Base-by-base conservation (phyloP, 2,888 invertebrate species). In the Clunio marinus region DNA sequence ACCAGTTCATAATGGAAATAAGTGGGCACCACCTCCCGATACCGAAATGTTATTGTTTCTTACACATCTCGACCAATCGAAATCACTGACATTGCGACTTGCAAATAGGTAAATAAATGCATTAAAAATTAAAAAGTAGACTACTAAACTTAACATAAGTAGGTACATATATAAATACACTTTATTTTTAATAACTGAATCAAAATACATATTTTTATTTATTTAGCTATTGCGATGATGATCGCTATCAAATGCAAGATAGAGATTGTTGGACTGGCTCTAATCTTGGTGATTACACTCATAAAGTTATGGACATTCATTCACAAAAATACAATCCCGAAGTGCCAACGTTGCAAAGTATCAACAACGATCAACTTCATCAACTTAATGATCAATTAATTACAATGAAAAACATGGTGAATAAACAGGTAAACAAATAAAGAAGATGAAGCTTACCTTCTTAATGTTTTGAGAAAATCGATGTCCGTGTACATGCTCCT, bases 71-170 rank as follows among this genome's bases (percentile, higher is more conserved):
- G 83, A 85, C 22, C 83, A 84, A 74, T 91, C 89, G 70, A 88
- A 88, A 77, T 89, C 89, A 73, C 90, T 95, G 77, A 96, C 93
- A 80, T 85, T 88, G 32, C 86, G 86, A 73, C 82, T 95, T 45
- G 89, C 93, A 2, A 89, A 92, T 77, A 84, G 86, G 73, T 79
- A 72, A 77, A 70, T 68, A 10, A 28, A 37, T 37, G 20, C 45
- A n/a, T n/a, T n/a, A n/a, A n/a, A n/a, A n/a, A n/a, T n/a, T n/a
- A n/a, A n/a, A n/a, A n/a, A n/a, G n/a, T n/a, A n/a, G n/a, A n/a
- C n/a, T n/a, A n/a, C n/a, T n/a, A n/a, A n/a, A n/a, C n/a, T n/a
- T n/a, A n/a, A n/a, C n/a, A n/a, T n/a, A n/a, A n/a, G n/a, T n/a
- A n/a, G n/a, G n/a, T n/a, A n/a, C n/a, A n/a, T n/a, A n/a, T n/a